Evolutionary conservation across 2,797 vertebrate species (phyloP).

Genomic region (Galagoides demidoff): DNA sequence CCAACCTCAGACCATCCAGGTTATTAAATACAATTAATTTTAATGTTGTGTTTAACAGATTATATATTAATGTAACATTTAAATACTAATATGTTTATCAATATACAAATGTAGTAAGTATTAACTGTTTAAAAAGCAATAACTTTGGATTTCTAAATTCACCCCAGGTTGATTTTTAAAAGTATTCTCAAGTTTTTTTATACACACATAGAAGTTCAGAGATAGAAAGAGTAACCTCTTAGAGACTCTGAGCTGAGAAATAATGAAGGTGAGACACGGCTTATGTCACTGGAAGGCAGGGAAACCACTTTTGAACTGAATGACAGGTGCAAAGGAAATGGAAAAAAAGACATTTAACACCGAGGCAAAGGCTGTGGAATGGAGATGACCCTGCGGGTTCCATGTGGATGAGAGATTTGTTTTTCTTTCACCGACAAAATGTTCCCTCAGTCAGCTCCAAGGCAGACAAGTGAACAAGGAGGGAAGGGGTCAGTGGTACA

Average conservation of each 20-base stretch:
- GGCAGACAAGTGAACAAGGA: background rate
- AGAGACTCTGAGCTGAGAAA: background rate
- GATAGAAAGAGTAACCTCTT: background rate
- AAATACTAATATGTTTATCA: background rate
- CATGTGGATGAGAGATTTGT: background rate
- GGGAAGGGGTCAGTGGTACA: background rate
- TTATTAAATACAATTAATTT: background rate
- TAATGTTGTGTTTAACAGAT: background rate
- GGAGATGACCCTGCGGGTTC: background rate
- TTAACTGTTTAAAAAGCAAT: conserved; percentile 15
- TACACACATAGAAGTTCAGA: background rate
- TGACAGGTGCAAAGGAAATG: background rate
- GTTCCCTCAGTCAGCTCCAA: background rate
- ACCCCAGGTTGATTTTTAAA: background rate
- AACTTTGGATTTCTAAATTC: background rate
- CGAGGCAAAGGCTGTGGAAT: background rate
- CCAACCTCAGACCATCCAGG: background rate
- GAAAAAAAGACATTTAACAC: background rate
- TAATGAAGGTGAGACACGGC: background rate
- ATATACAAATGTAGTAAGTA: background rate
- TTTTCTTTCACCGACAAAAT: background rate
- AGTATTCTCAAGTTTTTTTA: background rate
- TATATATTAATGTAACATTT: background rate
- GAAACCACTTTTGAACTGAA: background rate
- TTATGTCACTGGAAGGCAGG: background rate